These are phyloP conservation scores for Staurois parvus DNA, from an alignment of 2,797 vertebrate genomes.

Conservation along the genomic window DNA sequence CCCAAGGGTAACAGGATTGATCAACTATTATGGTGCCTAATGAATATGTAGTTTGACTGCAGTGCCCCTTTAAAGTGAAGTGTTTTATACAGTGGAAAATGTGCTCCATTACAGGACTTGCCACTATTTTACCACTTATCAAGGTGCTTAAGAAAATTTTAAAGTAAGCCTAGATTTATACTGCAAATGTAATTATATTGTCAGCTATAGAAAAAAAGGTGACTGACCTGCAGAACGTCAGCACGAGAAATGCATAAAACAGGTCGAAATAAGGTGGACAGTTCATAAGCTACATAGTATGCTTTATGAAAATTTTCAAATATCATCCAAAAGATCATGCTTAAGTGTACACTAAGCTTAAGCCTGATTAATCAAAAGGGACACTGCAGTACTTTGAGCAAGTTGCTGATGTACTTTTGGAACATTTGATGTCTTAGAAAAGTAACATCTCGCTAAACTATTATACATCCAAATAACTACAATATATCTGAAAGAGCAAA, in stretches of 20 bases:
- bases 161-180: conserved; percentile 82
- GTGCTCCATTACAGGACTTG: conserved; percentile 81
- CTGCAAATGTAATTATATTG: conserved; percentile 82
- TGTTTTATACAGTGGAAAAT: conserved; percentile 71
- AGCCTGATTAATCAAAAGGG: conserved; percentile 91
- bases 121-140: conserved; percentile 82
- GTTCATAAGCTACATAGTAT: conserved; percentile 78
- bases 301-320: conserved; percentile 84
- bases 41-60: conserved; percentile 87
- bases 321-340: conserved; percentile 81
- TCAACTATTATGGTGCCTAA: conserved; percentile 82
- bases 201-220: conserved; percentile 75
- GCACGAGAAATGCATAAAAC: conserved; percentile 61
- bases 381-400: conserved; percentile 99
- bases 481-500: conserved; percentile 99
- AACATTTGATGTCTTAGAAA: conserved; percentile 99
- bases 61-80: conserved; percentile 95
- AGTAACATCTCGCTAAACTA: conserved; percentile 99
- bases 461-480: conserved; percentile 99
- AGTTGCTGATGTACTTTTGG: conserved; percentile 93
- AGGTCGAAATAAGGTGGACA: conserved; percentile 84
- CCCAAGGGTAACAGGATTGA: conserved; percentile 73
- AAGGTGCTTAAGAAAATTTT: conserved; percentile 85
- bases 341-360: conserved; percentile 81
- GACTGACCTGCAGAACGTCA: conserved; percentile 78